Percentiles rank a stretch among this genome's conserved stretches.
phyloP scores from a whole-genome alignment of 2,888 invertebrate genomes.

The Leucoptera coffeella region DNA sequence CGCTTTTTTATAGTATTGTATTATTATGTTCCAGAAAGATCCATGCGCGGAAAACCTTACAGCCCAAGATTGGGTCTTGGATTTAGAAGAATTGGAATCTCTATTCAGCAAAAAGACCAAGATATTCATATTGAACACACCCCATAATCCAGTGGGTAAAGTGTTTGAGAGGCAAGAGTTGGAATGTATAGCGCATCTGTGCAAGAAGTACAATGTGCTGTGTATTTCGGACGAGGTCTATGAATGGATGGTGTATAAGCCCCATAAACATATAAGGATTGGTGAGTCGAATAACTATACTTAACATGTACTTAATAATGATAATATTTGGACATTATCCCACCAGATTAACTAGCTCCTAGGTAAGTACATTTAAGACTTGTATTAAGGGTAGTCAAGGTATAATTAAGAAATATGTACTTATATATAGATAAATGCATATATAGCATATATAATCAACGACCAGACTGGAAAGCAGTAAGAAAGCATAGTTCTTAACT shows the following conservation, averaged over 20 bases:
- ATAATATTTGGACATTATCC: no score
- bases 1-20: no score
- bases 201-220: conserved; percentile 86
- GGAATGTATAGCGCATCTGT: conserved; percentile 75
- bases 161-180: conserved; percentile 65
- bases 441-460: no score
- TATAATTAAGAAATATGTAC: no score
- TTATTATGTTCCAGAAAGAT: no score
- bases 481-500: no score
- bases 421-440: no score
- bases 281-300: conserved; percentile 50
- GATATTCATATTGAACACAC: conserved; percentile 93
- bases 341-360: no score
- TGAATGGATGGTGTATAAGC: conserved; percentile 91
- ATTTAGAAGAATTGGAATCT: conserved; percentile 69
- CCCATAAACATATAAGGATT: conserved; percentile 80
- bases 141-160: conserved; percentile 96
- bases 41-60: no score
- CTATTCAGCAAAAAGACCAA: conserved; percentile 88
- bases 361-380: no score
- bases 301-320: background rate
- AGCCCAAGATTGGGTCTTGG: conserved; percentile 92
- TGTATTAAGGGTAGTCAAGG: no score
- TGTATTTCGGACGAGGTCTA: conserved; percentile 97
- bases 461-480: no score